Conservation (phyloP, 2,113 vertebrate species). For the Theropithecus gelada region DNA sequence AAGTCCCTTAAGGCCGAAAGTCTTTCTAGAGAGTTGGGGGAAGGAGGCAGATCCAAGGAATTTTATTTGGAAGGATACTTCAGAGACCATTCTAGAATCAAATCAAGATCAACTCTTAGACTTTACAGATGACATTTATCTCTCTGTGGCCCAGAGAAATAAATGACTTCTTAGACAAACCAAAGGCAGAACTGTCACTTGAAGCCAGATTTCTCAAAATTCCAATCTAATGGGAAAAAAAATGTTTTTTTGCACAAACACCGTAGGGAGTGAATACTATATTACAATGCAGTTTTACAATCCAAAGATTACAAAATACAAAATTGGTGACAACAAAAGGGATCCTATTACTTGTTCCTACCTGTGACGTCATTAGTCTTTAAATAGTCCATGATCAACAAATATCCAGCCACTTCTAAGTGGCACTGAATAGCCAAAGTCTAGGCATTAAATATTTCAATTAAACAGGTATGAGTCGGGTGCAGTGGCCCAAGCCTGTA, state of each 20-base stretch:
- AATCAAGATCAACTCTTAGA: neutral
- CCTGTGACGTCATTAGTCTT: conserved; percentile 15
- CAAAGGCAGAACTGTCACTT: neutral
- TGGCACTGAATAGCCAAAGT: neutral
- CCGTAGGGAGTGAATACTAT: neutral
- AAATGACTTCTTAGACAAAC: neutral
- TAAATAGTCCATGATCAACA: conserved; percentile 23
- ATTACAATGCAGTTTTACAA: neutral
- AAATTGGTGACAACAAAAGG: neutral
- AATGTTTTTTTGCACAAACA: neutral
- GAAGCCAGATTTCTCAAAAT: neutral
- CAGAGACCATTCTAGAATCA: neutral
- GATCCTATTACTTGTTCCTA: neutral
- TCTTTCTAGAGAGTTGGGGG: neutral
- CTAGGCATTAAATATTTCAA: neutral
- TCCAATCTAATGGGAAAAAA: neutral
- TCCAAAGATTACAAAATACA: neutral
- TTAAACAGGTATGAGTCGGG: neutral
- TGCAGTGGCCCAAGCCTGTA: neutral
- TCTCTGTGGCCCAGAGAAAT: neutral
- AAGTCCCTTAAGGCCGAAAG: neutral
- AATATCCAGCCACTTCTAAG: neutral
- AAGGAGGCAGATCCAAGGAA: neutral
- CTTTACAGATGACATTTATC: neutral
- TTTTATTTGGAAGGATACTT: neutral